Conservation (phyloP, 2,888 invertebrate species). For the Heliothis peltigera region DNA sequence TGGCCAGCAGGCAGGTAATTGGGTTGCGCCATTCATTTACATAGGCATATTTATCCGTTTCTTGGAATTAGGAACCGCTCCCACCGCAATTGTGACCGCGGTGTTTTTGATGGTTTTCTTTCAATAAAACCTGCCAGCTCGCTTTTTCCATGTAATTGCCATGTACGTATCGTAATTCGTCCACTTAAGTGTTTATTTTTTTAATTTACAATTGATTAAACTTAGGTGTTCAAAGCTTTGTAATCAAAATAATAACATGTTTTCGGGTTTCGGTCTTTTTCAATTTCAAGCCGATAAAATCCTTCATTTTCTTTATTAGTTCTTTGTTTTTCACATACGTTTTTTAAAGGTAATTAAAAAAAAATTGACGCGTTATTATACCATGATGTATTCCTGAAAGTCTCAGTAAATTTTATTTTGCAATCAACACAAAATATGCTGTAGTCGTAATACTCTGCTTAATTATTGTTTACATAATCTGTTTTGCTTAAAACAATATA, state of each 20-base stretch:
- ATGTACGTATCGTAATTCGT: not conserved
- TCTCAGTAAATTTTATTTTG: no score
- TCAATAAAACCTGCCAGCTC: not conserved
- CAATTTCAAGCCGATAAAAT: not conserved
- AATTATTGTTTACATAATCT: not conserved
- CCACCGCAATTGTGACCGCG: not conserved
- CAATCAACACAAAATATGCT: no score
- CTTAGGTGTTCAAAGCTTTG: not conserved
- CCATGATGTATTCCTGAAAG: no score
- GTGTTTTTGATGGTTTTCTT: slow-evolving; percentile 1
- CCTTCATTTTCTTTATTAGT: no score
- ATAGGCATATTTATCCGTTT: slow-evolving; percentile 2
- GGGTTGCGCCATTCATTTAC: not conserved
- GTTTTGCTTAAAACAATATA: slow-evolving; percentile 21
- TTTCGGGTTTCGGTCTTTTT: not conserved
- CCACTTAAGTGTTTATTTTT: not conserved
- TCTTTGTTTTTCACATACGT: no score
- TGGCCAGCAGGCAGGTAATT: not conserved
- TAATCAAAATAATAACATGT: not conserved
- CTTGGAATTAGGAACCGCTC: not conserved
- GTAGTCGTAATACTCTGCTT: not conserved
- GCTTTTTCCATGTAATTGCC: not conserved
- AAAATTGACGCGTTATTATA: no score
- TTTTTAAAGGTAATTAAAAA: no score
- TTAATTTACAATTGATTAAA: not conserved